Base-by-base conservation (phyloP, 1,140 invertebrate genomes). In the Pygmarrhopalites habei region DNA sequence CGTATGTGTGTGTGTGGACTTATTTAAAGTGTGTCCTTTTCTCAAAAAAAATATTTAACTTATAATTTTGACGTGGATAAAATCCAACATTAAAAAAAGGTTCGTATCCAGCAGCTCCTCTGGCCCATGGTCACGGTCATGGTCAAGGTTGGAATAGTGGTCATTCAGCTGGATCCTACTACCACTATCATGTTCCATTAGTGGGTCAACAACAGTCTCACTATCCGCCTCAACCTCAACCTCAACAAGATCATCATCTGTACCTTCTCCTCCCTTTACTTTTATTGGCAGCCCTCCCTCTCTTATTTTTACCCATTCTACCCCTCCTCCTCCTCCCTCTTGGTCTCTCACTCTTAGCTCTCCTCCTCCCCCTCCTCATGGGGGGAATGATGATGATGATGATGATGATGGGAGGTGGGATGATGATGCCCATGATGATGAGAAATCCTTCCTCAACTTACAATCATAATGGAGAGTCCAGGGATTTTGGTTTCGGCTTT, bases 341-440 rank as follows among this genome's bases (percentile, higher is more conserved):
- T 3, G 63, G 63, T 17, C 28, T 65, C 3, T 52, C 63, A 2
- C 49, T 65, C 17, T 35, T 65, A 15, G 63, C 63, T 30, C 35
- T 65, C 1, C 51, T 65, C n/a, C 23, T 58, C 17, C 56, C 56
- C 4, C n/a, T 58, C 4, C 21, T 58, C n/a, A 58, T 58, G 56
- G 26, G 19, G 35, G 46, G 41, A 19, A 43, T 19, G 7, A 59
- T 59, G 58, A 49, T 46, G 41, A 59, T 59, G 58, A 59, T 59
- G 58, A 59, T 59, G 56, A 58, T 58, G 58, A 60, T 60, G 58
- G n/a, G 5, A 5, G 58, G 44, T 3, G 58, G 58, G 28, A 51
- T 47, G 51, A 60, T 60, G 58, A 66, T 61, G 58, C 61, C 61
- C 58, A 66, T 66, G 64, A 65, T 65, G 63, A 51, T 17, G 23